Percentiles rank a stretch among this genome's conserved stretches.
These are phyloP conservation scores for Trichoplusia ni DNA, from an alignment of 1,140 invertebrate genomes.

Conservation along the genomic window DNA sequence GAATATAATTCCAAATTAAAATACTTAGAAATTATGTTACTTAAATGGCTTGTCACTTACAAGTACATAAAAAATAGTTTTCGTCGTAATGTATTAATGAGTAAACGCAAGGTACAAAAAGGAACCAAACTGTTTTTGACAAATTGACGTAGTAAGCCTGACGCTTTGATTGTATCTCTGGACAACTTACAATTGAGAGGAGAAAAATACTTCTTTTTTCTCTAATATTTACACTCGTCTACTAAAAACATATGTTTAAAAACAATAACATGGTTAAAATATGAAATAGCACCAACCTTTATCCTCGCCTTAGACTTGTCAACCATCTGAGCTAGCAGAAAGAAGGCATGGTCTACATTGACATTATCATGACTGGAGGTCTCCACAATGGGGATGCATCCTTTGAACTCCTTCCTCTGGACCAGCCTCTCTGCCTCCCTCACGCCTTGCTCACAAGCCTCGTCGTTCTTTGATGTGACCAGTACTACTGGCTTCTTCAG, in stretches of 20 bases:
- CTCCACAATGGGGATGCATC: constrained; percentile 93
- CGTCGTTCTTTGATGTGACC: constrained; percentile 98
- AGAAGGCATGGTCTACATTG: constrained; percentile 97
- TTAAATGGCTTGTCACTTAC: neutral
- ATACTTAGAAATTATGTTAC: neutral
- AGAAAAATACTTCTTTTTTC: no score
- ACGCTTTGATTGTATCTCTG: no score
- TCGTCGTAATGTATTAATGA: no score
- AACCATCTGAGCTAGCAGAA: constrained; percentile 95
- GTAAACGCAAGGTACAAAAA: no score
- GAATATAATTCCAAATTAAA: neutral
- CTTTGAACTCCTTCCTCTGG: constrained; percentile 95
- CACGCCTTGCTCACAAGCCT: constrained; percentile 93
- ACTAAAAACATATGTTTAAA: no score
- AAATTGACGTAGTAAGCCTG: no score
- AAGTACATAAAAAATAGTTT: neutral
- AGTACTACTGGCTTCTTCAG: constrained; percentile 97
- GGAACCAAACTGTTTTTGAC: no score
- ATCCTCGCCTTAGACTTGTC: constrained; percentile 86
- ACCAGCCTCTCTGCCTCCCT: constrained; percentile 95
- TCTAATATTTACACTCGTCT: no score
- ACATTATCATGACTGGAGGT: constrained; percentile 98
- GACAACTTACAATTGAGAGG: no score
- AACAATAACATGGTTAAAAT: neutral
- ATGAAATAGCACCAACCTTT: constrained; percentile 63